A percentile compares a stretch with the other conserved stretches of the same genome.
Evolutionary conservation across 1,140 invertebrate genomes (phyloP).

Genomic region (Bombus superbus): DNA sequence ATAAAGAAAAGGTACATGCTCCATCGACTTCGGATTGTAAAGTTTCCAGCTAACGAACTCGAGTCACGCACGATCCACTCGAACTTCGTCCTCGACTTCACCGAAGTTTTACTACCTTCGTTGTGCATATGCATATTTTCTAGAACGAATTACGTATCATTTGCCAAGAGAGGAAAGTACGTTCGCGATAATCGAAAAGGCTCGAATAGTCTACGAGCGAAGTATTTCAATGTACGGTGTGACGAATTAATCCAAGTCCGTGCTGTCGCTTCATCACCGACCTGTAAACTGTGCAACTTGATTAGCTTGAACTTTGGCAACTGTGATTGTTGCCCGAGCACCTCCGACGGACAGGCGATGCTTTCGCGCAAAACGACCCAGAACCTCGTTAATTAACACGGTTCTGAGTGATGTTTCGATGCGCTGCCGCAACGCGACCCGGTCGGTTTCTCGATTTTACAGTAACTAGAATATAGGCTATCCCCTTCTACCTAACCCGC

Average conservation of each 20-base stretch:
- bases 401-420: not conserved
- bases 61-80: not conserved
- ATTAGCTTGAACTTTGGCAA: constrained; percentile 38
- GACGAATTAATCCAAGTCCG: constrained; percentile 25
- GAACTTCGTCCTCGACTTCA: not conserved
- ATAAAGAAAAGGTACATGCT: not conserved
- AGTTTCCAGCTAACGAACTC: not conserved
- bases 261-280: constrained; percentile 13
- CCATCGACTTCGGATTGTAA: not conserved
- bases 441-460: not conserved
- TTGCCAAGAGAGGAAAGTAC: not conserved
- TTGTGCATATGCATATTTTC: not conserved
- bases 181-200: not conserved
- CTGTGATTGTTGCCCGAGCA: constrained; percentile 42
- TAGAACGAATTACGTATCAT: not conserved
- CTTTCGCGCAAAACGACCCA: not conserved
- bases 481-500: not conserved
- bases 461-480: too few species aligned
- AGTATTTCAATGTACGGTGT: constrained; percentile 22
- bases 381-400: constrained; percentile 35
- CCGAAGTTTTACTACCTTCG: not conserved
- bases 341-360: not conserved
- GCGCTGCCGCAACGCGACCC: not conserved
- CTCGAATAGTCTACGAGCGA: not conserved
- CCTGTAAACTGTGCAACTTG: constrained; percentile 49